These are phyloP conservation scores for Drosophila lacertosa DNA, from an alignment of 1,140 invertebrate species.

Conservation along the genomic window DNA sequence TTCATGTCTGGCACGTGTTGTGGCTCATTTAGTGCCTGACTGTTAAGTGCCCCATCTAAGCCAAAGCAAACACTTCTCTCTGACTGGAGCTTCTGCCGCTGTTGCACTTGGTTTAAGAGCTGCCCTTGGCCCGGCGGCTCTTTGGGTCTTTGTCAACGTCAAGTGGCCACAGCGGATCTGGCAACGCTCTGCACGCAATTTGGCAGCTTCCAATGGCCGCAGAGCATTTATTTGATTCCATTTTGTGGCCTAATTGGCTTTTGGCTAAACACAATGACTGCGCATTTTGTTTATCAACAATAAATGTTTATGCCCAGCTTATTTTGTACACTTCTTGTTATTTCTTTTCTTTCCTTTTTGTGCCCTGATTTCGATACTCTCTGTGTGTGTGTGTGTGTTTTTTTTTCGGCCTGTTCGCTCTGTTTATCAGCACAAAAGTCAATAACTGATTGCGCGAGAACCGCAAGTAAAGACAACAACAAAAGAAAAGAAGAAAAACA, in stretches of 20 bases:
- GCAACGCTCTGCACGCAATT: slow-evolving; percentile 43
- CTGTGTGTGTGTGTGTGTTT: too few species aligned
- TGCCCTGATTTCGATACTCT: slow-evolving; percentile 23
- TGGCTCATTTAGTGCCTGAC: slow-evolving; percentile 41
- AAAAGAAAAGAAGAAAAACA: slow-evolving; percentile 35
- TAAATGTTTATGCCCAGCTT: slow-evolving; percentile 45
- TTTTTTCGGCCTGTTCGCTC: slow-evolving; percentile 4
- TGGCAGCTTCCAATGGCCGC: not conserved
- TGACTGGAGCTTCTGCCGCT: slow-evolving; percentile 8
- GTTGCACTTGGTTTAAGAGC: slow-evolving; percentile 25
- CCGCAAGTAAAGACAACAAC: slow-evolving; percentile 11
- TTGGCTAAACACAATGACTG: slow-evolving; percentile 50
- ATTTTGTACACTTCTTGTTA: slow-evolving; percentile 24
- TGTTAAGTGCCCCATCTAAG: slow-evolving; percentile 34
- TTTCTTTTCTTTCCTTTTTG: slow-evolving; percentile 13
- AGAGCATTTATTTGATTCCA: slow-evolving; percentile 27
- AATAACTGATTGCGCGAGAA: slow-evolving; percentile 68
- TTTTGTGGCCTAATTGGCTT: slow-evolving; percentile 42
- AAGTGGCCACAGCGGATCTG: slow-evolving; percentile 19
- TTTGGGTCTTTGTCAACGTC: slow-evolving; percentile 29
- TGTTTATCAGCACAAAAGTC: slow-evolving; percentile 75
- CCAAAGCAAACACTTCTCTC: slow-evolving; percentile 28
- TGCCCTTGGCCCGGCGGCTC: not conserved
- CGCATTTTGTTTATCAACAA: slow-evolving; percentile 50
- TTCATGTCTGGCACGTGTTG: slow-evolving; percentile 50